Percentiles rank a stretch among this genome's conserved stretches.
Conservation (phyloP, 2,113 vertebrate genomes). For the Melanotaenia duboulayi region DNA sequence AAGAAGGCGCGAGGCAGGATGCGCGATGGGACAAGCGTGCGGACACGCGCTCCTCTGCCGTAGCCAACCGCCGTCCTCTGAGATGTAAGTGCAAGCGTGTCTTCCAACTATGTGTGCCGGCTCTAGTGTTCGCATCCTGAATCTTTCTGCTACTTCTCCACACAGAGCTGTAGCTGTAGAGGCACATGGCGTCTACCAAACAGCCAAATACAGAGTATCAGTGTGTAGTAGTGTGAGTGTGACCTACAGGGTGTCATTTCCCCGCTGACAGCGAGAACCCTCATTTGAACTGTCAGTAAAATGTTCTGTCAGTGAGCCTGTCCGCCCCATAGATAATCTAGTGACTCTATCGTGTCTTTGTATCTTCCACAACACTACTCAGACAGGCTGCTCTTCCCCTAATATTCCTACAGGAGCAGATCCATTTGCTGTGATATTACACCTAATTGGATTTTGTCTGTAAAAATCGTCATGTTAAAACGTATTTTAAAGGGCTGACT, state of each 20-base stretch:
- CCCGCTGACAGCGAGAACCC: constrained; percentile 32
- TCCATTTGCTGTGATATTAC: background rate
- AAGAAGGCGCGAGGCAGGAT: constrained; percentile 87
- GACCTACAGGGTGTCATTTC: constrained; percentile 55
- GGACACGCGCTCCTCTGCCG: constrained; percentile 98
- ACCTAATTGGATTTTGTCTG: constrained; percentile 8
- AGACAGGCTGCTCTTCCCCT: constrained; percentile 13
- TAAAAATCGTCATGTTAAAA: constrained; percentile 17
- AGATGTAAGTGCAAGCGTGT: constrained; percentile 85
- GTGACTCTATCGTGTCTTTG: constrained; percentile 42
- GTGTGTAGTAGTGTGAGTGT: constrained; percentile 29
- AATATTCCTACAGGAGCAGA: constrained; percentile 18
- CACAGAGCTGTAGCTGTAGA: background rate
- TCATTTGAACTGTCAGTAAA: constrained; percentile 26
- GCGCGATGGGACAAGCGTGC: constrained; percentile 97
- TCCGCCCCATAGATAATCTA: constrained; percentile 11
- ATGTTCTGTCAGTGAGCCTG: background rate
- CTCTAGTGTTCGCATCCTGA: constrained; percentile 1
- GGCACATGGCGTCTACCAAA: constrained; percentile 38
- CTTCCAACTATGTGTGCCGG: constrained; percentile 12
- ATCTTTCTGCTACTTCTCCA: constrained; percentile 9
- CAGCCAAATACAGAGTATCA: constrained; percentile 33
- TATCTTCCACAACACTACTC: constrained; percentile 14
- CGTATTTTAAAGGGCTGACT: constrained; percentile 13
- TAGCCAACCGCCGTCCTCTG: constrained; percentile 90